Conservation (phyloP, 2,888 invertebrate genomes). For the Synergus gifuensis region DNA sequence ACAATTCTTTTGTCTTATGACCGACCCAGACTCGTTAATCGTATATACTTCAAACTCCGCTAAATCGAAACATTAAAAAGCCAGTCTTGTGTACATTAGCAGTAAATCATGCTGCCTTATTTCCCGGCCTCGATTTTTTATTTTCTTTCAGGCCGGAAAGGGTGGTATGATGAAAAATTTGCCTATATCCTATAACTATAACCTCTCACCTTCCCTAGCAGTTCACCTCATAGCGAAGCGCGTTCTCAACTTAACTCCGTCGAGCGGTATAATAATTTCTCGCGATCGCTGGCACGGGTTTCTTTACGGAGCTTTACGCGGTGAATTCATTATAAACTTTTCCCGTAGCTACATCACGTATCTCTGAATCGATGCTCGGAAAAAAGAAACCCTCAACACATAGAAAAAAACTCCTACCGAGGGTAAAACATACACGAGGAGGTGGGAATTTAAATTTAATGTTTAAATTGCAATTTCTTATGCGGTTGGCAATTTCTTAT, state of each 20-base stretch:
- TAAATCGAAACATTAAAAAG: slow-evolving; percentile 46
- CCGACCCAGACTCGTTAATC: neutral
- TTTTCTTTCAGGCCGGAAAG: slow-evolving; percentile 1
- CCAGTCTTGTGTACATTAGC: slow-evolving; percentile 51
- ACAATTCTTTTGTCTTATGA: neutral
- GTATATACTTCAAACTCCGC: neutral
- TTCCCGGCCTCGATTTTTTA: slow-evolving; percentile 47
- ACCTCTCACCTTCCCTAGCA: slow-evolving; percentile 29
- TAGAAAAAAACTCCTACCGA: slow-evolving; percentile 31
- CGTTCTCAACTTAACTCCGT: slow-evolving; percentile 47
- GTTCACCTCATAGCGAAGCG: slow-evolving; percentile 20
- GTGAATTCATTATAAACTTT: slow-evolving; percentile 65
- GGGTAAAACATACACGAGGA: slow-evolving; percentile 33
- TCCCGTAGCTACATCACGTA: slow-evolving; percentile 44
- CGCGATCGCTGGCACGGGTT: slow-evolving; percentile 49
- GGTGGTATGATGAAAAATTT: slow-evolving; percentile 39
- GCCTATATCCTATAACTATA: slow-evolving; percentile 46
- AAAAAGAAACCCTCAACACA: slow-evolving; percentile 2
- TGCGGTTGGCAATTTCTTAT: slow-evolving; percentile 58
- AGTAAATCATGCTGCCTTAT: slow-evolving; percentile 47
- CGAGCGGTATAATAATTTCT: slow-evolving; percentile 50
- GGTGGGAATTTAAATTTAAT: slow-evolving; percentile 65
- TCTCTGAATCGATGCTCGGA: slow-evolving; percentile 35
- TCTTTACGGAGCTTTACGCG: slow-evolving; percentile 55
- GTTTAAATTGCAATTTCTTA: slow-evolving; percentile 67